A percentile compares a stretch with the other conserved stretches of the same genome.
Conservation (phyloP, 2,888 invertebrate species). For the Parasteatoda lunata region DNA sequence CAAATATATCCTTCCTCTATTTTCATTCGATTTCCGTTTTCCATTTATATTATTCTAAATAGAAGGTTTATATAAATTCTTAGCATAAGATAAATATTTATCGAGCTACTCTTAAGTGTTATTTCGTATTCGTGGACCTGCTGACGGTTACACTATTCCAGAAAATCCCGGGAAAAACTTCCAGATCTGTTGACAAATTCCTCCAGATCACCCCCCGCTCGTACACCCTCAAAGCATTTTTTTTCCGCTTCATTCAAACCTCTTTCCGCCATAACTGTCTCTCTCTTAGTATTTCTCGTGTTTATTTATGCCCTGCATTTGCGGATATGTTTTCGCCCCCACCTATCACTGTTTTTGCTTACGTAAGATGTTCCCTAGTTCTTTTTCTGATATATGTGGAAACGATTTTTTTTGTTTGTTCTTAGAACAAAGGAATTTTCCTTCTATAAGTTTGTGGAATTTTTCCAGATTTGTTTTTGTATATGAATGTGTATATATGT, state of each 20-base stretch:
- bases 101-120: background rate
- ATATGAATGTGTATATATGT: slow-evolving; percentile 4
- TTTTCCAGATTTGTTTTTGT: slow-evolving; percentile 41
- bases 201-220: background rate
- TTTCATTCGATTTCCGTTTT: too few relatives aligned
- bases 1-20: too few relatives aligned
- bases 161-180: slow-evolving; percentile 8
- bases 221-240: background rate
- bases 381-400: slow-evolving; percentile 29
- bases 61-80: too few relatives aligned
- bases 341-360: slow-evolving; percentile 34
- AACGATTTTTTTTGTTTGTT: slow-evolving; percentile 8
- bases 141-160: background rate
- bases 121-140: background rate
- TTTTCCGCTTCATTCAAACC: slow-evolving; percentile 31
- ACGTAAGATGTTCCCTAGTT: slow-evolving; percentile 13
- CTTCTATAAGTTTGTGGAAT: slow-evolving; percentile 38
- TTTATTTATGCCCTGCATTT: slow-evolving; percentile 41
- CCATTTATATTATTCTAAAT: too few relatives aligned
- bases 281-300: slow-evolving; percentile 12
- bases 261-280: slow-evolving; percentile 33
- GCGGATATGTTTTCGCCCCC: slow-evolving; percentile 19
- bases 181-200: slow-evolving; percentile 24
- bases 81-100: too few relatives aligned
- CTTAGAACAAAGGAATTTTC: slow-evolving; percentile 30